Percentiles rank a stretch among this genome's conserved stretches.
phyloP scores from a whole-genome alignment of 2,113 vertebrate genomes.

The Dendrocopos noguchii region DNA sequence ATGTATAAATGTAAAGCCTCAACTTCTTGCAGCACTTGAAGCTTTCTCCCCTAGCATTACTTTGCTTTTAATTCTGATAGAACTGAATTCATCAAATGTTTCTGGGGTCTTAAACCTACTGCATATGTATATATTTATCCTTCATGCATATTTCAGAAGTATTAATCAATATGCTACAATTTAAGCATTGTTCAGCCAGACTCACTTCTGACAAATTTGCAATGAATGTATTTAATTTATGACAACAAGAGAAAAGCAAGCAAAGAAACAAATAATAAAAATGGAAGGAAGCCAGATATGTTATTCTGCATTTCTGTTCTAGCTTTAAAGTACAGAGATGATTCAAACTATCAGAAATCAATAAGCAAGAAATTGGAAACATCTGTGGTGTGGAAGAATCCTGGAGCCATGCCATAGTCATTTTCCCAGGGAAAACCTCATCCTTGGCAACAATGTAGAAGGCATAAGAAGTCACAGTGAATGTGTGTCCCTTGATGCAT shows the following conservation, averaged over 20 bases:
- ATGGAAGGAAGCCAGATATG: neutral
- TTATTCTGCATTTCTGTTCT: neutral
- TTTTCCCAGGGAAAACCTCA: neutral
- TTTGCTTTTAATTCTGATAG: constrained; percentile 5
- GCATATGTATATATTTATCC: neutral
- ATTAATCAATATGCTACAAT: neutral
- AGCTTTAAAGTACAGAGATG: neutral
- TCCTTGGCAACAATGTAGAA: neutral
- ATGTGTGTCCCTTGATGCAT: neutral
- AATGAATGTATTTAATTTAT: constrained; percentile 31
- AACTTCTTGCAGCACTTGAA: constrained; percentile 4
- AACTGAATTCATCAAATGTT: constrained; percentile 34
- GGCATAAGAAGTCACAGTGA: neutral
- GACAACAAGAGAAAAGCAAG: neutral
- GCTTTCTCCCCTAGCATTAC: neutral
- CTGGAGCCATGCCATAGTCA: neutral
- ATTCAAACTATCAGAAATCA: constrained; percentile 2
- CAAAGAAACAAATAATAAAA: neutral
- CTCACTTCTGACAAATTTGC: neutral
- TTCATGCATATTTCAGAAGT: neutral
- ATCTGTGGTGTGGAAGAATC: neutral
- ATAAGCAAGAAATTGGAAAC: neutral
- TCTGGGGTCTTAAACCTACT: neutral
- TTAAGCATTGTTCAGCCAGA: constrained; percentile 28
- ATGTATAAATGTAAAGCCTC: neutral